Base-by-base conservation (phyloP, 1,140 invertebrate species). In the Hydropsyche tenuis region DNA sequence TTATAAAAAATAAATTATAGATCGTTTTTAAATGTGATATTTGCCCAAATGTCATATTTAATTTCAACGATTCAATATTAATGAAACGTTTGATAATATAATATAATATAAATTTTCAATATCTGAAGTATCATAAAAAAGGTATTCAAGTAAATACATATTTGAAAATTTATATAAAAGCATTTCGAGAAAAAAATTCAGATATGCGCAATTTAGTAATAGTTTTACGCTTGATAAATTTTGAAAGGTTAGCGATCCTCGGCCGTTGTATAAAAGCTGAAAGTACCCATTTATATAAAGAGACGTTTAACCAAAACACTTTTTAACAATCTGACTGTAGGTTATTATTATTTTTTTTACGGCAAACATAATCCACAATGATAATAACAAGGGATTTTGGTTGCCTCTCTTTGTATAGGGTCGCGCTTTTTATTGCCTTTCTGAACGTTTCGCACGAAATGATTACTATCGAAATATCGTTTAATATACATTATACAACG, bases 341-440 rank as follows among this genome's bases (percentile, higher is more conserved):
- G 43, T 68, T 68, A 46, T 46, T 68, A 56, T 70, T 42, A 23
- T 70, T 53, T 56, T 70, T 69, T 25, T 56, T 65, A 16, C 3
- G 14, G n/a, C 25, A 37, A 70, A 56, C 68, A 70, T 70, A 70
- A 70, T 70, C 68, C 68, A 56, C 68, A 70, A 70, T 70, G 48
- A 70, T 70, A 70, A 70, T 70, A 70, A 70, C 68, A 70, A 70
- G 68, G 68, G 68, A 70, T 70, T 70, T 70, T 42, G 68, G 68
- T 70, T 70, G 48, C 23, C 18, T 25, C 27, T 3, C 23, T 70
- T 56, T 56, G 18, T 70, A 37, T 16, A 20, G 68, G 68, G 48
- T 16, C 51, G 65, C 9, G 12, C 51, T 70, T 70, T 70, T 70
- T 70, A 70, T 70, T 56, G 68, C 56, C 23, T 14, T 5, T 51